Base-by-base conservation (phyloP, 1,140 invertebrate genomes). In the Hylaeus anthracinus region DNA sequence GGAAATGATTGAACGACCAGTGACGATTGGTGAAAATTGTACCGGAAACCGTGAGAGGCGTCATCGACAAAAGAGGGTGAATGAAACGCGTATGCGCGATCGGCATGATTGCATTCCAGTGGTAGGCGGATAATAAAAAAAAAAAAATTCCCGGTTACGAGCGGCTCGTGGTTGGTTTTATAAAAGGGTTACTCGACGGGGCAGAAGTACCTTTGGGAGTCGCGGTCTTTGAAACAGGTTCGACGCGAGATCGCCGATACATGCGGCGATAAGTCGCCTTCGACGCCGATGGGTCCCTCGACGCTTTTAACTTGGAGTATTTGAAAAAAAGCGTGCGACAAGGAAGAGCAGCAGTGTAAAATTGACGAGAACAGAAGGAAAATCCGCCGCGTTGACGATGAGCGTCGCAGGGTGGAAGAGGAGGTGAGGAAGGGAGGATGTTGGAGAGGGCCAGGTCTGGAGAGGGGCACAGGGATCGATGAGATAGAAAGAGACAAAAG, bases 401-500 rank as follows among this genome's bases (percentile, higher is more conserved):
- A 0, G 51, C 8, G 8, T 6, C 9, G 9, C 5, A 1, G 5
- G 61, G 60, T 14, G 10, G 10, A 1, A 9, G 37, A 5, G 14
- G 61, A 4, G 39, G 1, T 3, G 39, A n/a, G 10, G 61, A 15
- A 0, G 39, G 39, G n/a, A 14, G 37, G 5, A 26, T 2, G 14
- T 6, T 6, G 12, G 45, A n/a, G 67, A 2, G n/a, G 8, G 75
- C 37, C 1, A 3, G 61, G 43, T 48, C 0, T 41, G 43, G n/a
- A 77, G 53, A 43, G 78, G 63, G 37, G 56, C 37, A 45, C 3
- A 9, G 64, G 55, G 55, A 80, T 74, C 79, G 79, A 75, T 80
- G 61, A 51, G 61, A 73, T 56, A 39, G 60, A 65, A 26, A 26
- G 53, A 51, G 61, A 74, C 3, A 61, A 26, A 26, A 26, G 26